phyloP scores from a whole-genome alignment of 1,140 invertebrate species.

The Dendrolimus kikuchii region DNA sequence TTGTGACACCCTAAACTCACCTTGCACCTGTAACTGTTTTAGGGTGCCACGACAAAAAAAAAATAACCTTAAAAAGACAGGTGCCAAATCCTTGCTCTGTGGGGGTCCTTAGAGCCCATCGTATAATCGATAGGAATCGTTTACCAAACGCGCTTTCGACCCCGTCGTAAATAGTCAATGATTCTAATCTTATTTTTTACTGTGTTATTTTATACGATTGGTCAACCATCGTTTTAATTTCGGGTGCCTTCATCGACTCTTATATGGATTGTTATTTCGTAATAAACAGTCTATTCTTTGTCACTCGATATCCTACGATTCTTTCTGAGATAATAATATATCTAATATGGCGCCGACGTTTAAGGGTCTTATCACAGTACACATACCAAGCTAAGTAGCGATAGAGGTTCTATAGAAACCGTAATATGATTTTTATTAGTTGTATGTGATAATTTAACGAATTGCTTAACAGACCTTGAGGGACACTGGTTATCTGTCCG shows the following conservation, averaged over 20 bases:
- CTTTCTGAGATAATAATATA: slow-evolving; percentile 41
- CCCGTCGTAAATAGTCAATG: slow-evolving; percentile 60
- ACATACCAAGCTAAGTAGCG: no score
- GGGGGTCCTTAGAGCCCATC: slow-evolving; percentile 46
- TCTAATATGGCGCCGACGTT: slow-evolving; percentile 48
- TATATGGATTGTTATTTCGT: slow-evolving; percentile 60
- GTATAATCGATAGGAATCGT: slow-evolving; percentile 71
- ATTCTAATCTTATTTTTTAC: slow-evolving; percentile 62
- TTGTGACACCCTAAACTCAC: slow-evolving; percentile 20
- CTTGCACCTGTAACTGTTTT: slow-evolving; percentile 55
- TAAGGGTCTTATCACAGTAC: slow-evolving; percentile 42
- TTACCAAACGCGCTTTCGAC: slow-evolving; percentile 55
- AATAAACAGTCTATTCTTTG: slow-evolving; percentile 68
- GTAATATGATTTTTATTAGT: no score
- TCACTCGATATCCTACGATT: slow-evolving; percentile 67
- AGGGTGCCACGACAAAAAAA: slow-evolving; percentile 45
- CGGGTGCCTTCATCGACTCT: slow-evolving; percentile 42
- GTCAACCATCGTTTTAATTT: slow-evolving; percentile 64
- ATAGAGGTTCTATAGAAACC: no score
- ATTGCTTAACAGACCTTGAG: no score
- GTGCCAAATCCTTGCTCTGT: slow-evolving; percentile 63
- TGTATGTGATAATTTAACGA: no score
- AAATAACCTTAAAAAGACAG: slow-evolving; percentile 61
- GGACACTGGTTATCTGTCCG: no score
- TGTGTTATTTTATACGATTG: slow-evolving; percentile 56